These are phyloP conservation scores for Leptinotarsa lineolata DNA, from an alignment of 1,140 invertebrate genomes.

Conservation along the genomic window DNA sequence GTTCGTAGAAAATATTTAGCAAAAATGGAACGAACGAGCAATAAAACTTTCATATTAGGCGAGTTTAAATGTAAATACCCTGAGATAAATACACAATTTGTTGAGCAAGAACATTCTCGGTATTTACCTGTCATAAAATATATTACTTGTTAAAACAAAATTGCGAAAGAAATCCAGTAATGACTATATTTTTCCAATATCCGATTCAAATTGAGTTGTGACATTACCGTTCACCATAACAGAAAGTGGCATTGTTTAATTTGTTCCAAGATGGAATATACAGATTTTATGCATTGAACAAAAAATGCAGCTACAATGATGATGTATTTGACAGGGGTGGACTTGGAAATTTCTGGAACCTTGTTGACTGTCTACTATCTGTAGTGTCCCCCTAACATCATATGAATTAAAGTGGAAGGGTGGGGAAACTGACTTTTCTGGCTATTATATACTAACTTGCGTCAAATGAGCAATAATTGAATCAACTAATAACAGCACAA, in stretches of 20 bases:
- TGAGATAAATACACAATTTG: constrained; percentile 4
- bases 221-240: constrained; percentile 12
- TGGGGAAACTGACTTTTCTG: no score
- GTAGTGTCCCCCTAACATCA: no score
- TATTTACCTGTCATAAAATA: constrained; percentile 6
- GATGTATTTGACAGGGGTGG: constrained; percentile 37
- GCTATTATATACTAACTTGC: no score
- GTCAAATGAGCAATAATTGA: no score
- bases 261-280: not conserved
- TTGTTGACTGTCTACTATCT: no score
- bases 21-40: not conserved
- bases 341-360: no score
- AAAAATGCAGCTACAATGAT: not conserved
- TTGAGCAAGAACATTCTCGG: not conserved
- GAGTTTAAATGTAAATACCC: not conserved
- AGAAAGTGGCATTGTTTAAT: constrained; percentile 10
- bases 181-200: constrained; percentile 19
- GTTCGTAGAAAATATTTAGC: not conserved
- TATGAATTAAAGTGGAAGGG: no score
- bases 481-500: no score
- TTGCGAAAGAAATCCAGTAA: constrained; percentile 1
- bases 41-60: constrained; percentile 4
- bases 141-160: not conserved
- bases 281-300: no score
- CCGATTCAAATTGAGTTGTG: constrained; percentile 14